These are phyloP conservation scores for Melanogrammus aeglefinus DNA, from an alignment of 2,797 vertebrate genomes.

Conservation along the genomic window DNA sequence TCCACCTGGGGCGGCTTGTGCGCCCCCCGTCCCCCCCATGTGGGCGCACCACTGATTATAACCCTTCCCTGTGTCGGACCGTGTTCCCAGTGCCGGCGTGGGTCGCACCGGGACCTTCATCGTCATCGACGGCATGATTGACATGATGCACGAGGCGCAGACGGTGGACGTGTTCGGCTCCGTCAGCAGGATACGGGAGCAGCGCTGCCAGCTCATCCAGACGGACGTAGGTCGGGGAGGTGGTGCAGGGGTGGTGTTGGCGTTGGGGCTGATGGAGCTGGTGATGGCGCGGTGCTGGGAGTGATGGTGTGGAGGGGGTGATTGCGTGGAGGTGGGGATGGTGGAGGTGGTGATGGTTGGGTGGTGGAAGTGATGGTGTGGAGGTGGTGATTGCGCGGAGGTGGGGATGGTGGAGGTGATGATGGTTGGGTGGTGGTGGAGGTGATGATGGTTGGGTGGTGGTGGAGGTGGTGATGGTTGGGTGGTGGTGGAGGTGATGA, in stretches of 20 bases:
- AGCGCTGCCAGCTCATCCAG: constrained; percentile 96
- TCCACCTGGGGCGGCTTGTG: too few species aligned
- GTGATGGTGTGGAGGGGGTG: background rate
- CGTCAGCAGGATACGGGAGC: constrained; percentile 89
- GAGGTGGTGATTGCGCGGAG: too few species aligned
- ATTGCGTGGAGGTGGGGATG: background rate
- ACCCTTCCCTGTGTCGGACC: background rate
- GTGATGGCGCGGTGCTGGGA: background rate
- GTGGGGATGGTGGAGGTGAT: too few species aligned
- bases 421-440: too few species aligned
- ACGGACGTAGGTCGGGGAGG: constrained; percentile 85
- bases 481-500: background rate
- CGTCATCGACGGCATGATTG: constrained; percentile 96
- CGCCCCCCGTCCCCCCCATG: too few species aligned
- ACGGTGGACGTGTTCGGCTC: constrained; percentile 91
- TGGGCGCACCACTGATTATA: constrained; percentile 8
- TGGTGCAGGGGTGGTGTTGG: background rate
- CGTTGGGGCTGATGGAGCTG: background rate
- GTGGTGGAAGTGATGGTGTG: too few species aligned
- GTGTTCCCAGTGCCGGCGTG: constrained; percentile 83
- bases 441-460: background rate
- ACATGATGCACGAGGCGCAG: constrained; percentile 94
- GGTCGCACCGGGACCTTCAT: constrained; percentile 97
- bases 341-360: background rate
- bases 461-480: background rate